Base-by-base conservation (phyloP, 2,888 invertebrate species). In the Coenonympha arcania region DNA sequence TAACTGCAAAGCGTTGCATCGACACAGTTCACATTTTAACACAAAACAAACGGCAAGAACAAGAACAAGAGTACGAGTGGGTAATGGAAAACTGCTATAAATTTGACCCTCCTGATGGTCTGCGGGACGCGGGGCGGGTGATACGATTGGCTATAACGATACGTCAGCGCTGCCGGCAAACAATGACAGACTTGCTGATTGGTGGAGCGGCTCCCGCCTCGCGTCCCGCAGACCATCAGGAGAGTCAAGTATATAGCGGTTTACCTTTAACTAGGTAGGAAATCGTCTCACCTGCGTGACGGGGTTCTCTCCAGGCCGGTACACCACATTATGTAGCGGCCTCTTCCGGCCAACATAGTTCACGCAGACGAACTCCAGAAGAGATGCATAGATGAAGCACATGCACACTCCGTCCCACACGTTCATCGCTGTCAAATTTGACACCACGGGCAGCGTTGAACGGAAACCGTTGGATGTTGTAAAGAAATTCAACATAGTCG, bases 401-500 rank as follows among this genome's bases (percentile, higher is more conserved):
- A 96, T 96, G 81, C 96, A 96, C 59, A 96, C 96, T 54, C 96
- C 96, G 78, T 96, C 96, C 96, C 96, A 96, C 44, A 96, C 95
- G 87, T 96, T 96, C 96, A 96, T 96, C 36, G 96, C 96, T 48
- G 95, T 95, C 68, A 96, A 83, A 82, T 96, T 96, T 47, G 96
- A 96, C 57, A 96, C 96, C 64, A 96, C 96, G 16, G 96, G 96
- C 71, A 96, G 88, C 44, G 95, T 96, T 66, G 94, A 94, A 71
- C 95, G 92, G 87, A 95, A 95, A 69, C 95, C 94, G 77, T 95
- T 95, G 65, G 95, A 95, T 73, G 96, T 96, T 68, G 96, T 96
- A 92, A 96, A 96, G 91, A 96, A 96, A 89, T 96, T 96, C 92
- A 96, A 92, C 96, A 96, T 96, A 83, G 96, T 96, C 68, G 96